Conservation (phyloP, 2,113 vertebrate species). For the Entomyzon cyanotis region DNA sequence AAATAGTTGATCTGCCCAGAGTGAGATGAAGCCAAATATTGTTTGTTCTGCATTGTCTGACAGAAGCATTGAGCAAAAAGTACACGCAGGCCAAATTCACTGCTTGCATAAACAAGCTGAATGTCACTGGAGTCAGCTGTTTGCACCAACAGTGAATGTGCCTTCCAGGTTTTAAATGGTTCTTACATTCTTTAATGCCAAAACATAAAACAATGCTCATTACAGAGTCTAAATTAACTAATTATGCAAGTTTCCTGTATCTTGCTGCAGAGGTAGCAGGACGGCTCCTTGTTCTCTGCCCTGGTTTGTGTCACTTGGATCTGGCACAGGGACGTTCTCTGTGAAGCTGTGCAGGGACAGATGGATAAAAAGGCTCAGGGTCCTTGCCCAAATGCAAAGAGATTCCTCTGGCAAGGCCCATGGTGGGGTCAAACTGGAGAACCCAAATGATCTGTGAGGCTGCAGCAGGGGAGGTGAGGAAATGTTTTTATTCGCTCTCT, state of each 20-base stretch:
- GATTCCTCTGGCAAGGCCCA: not conserved
- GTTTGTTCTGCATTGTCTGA: slow-evolving; percentile 58
- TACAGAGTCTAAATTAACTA: slow-evolving; percentile 11
- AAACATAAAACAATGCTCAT: not conserved
- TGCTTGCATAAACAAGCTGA: slow-evolving; percentile 54
- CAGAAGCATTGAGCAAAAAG: slow-evolving; percentile 27
- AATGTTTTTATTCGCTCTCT: not conserved
- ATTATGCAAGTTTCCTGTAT: not conserved
- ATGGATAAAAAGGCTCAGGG: not conserved
- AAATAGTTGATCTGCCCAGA: slow-evolving; percentile 44
- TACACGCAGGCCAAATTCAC: slow-evolving; percentile 17
- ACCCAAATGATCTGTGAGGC: not conserved
- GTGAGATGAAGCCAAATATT: slow-evolving; percentile 53
- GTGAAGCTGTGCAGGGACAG: not conserved
- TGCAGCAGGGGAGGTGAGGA: not conserved
- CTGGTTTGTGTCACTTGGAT: not conserved
- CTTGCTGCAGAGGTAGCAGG: not conserved
- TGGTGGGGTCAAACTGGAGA: not conserved
- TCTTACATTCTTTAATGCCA: slow-evolving; percentile 31
- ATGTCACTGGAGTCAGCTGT: slow-evolving; percentile 57
- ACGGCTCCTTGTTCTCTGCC: not conserved
- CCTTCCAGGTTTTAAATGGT: slow-evolving; percentile 46
- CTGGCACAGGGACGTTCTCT: not conserved
- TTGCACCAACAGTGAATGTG: slow-evolving; percentile 9
- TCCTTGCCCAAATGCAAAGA: not conserved